Evolutionary conservation across 2,113 vertebrate genomes (phyloP).

Genomic region (Hyla sarda): DNA sequence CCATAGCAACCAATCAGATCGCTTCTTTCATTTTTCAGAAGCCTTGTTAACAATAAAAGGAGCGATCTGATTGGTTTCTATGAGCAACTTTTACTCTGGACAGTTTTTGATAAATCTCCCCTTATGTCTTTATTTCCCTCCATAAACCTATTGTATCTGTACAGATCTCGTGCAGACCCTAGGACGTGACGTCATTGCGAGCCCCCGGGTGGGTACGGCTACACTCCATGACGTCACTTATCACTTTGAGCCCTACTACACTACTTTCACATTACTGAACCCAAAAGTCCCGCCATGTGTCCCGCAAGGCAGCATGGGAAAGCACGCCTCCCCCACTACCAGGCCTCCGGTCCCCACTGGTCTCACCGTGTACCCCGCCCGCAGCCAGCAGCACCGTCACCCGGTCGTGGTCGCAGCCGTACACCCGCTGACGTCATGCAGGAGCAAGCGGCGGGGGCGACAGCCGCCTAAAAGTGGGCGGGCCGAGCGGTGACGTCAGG

Average conservation of each 20-base stretch:
- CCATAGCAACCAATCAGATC: no score
- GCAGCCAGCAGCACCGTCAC: not conserved
- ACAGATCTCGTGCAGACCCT: no score
- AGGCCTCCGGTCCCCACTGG: not conserved
- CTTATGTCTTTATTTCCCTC: no score
- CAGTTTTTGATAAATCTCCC: no score
- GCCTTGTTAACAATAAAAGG: no score
- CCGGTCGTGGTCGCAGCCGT: not conserved
- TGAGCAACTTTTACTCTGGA: no score
- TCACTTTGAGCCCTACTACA: not conserved
- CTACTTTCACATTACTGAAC: not conserved
- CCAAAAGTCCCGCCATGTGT: constrained; percentile 57
- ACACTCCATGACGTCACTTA: not conserved
- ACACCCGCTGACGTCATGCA: not conserved
- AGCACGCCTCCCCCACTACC: not conserved
- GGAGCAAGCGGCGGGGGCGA: not conserved
- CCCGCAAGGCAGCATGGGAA: not conserved
- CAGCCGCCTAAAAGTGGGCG: fast-evolving
- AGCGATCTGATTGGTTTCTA: no score
- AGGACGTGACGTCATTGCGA: not conserved
- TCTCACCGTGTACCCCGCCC: not conserved
- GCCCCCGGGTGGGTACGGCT: not conserved
- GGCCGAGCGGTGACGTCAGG: not conserved
- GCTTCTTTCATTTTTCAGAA: no score
- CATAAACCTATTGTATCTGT: no score